Base-by-base conservation (phyloP, 2,797 vertebrate species). In the Cottoperca gobio region DNA sequence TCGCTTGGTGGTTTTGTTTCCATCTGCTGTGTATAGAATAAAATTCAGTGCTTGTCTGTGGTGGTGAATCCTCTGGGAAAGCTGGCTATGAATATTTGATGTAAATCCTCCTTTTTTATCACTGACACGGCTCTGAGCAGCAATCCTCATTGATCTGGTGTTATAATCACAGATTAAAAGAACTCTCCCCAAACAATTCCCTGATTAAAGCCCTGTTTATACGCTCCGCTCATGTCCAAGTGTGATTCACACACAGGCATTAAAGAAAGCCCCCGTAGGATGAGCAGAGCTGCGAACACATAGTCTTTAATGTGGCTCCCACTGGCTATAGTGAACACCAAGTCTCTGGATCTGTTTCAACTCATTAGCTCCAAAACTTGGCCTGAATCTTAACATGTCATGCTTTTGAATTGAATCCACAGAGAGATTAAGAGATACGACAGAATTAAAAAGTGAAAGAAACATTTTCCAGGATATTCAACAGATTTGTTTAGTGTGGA, bases 281-380 rank as follows among this genome's bases (percentile, higher is more conserved):
- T 8, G 76, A 79, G 76, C 67, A 57, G 76, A 70, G 81, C 76
- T 63, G 81, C 48, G 68, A 88, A 89, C 79, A 76, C 82, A 62
- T 64, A 69, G 68, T 73, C 90, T 91, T 91, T 93, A 91, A 88
- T 90, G 87, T 88, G 71, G 76, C 81, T 87, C 86, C 91, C 81
- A 83, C 65, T 77, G 88, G 84, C 79, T 89, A 76, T 76, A 85
- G 85, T 87, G 87, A 91, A 89, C 86, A 91, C 76, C 49, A 67
- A 88, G 84, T 88, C 72, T 81, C 85, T 94, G 86, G 65, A 87
- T 89, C 91, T 90, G 86, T 91, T 95, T 92, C 92, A 91, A 85
- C 90, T 94, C 94, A 90, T 95, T 95, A 91, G 94, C 86, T 93
- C 81, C 86, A 66, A 89, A 92, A 94, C 92, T 89, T 93, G 94